These are phyloP conservation scores for Sesia bembeciformis DNA, from an alignment of 2,888 invertebrate species.

Conservation along the genomic window DNA sequence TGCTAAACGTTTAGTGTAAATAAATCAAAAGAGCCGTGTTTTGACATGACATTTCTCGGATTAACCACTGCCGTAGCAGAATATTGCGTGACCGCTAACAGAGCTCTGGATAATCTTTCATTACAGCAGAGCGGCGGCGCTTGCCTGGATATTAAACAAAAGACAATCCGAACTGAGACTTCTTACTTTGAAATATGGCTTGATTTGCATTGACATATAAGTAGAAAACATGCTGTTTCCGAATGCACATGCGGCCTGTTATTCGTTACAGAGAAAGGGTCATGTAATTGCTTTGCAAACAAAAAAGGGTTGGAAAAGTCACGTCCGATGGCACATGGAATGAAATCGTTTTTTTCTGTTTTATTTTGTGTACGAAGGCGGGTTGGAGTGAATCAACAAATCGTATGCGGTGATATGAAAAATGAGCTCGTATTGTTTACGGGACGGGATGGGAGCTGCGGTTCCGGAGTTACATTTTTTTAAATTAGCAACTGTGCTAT, in stretches of 20 bases:
- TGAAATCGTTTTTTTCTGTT: conserved; percentile 27
- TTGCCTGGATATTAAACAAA: neutral
- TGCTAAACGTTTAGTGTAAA: neutral
- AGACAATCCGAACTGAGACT: neutral
- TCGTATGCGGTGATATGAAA: conserved; percentile 8
- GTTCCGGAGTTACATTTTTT: neutral
- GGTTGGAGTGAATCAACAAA: conserved; percentile 12
- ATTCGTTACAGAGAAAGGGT: conserved; percentile 21
- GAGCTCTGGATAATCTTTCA: conserved; percentile 20
- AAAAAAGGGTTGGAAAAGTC: conserved; percentile 36
- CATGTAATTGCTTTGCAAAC: conserved; percentile 50
- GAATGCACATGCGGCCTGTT: conserved; percentile 13
- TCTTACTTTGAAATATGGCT: conserved; percentile 2
- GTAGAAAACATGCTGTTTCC: conserved; percentile 10
- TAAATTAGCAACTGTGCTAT: neutral
- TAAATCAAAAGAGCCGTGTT: neutral
- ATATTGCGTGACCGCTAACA: conserved; percentile 27
- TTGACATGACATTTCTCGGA: neutral
- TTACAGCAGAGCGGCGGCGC: neutral
- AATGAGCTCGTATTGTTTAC: conserved; percentile 5
- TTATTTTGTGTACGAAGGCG: conserved; percentile 15
- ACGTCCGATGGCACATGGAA: conserved; percentile 24
- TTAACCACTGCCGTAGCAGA: conserved; percentile 6
- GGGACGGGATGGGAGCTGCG: neutral
- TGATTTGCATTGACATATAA: conserved; percentile 2